These are phyloP conservation scores for Scrobipalpa atriplicella DNA, from an alignment of 2,888 invertebrate species.

Conservation along the genomic window DNA sequence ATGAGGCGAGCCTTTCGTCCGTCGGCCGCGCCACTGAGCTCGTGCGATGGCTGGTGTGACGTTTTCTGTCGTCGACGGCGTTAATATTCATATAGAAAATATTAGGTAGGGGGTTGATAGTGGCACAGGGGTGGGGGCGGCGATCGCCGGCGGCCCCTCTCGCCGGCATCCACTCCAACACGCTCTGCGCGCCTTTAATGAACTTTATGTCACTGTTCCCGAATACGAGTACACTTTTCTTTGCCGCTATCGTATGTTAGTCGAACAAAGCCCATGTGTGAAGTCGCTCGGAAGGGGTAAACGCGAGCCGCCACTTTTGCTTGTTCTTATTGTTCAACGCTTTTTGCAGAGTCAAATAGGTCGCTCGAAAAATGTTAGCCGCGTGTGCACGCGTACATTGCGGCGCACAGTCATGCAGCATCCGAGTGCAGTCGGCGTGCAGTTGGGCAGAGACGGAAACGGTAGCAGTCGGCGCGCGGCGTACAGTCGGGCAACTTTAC, in stretches of 20 bases:
- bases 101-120: conserved; percentile 55
- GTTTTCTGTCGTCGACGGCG: conserved; percentile 37
- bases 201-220: conserved; percentile 79
- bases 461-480: neutral
- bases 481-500: neutral
- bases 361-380: conserved; percentile 46
- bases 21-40: neutral
- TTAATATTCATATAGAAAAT: conserved; percentile 72
- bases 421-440: neutral
- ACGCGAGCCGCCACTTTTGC: conserved; percentile 62
- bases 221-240: conserved; percentile 80
- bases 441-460: neutral
- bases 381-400: conserved; percentile 29
- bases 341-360: conserved; percentile 63
- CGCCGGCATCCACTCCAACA: conserved; percentile 71
- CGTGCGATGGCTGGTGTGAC: conserved; percentile 17
- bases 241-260: conserved; percentile 74
- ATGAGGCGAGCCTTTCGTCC: neutral
- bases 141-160: conserved; percentile 58
- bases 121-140: conserved; percentile 42
- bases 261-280: conserved; percentile 73
- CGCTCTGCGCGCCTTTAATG: conserved; percentile 79
- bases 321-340: conserved; percentile 67
- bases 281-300: conserved; percentile 71
- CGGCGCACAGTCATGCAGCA: neutral